phyloP scores from a whole-genome alignment of 35 echinoderm and acorn worm species.

The Chiridota heheva region DNA sequence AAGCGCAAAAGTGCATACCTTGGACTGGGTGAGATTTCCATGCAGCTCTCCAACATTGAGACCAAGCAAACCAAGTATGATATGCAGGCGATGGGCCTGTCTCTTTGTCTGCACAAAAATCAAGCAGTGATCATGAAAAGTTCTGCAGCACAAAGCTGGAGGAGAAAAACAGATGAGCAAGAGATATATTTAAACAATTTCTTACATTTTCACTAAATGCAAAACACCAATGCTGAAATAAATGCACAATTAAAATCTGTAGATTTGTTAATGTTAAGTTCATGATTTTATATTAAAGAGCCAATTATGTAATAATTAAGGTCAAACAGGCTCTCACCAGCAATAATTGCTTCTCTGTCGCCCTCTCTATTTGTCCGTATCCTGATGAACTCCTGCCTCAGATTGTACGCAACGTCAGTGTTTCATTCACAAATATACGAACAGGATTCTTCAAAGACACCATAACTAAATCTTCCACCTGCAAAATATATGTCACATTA shows the following conservation, averaged over 20 bases:
- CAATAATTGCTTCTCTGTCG: conserved; percentile 87
- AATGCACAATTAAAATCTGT: no score
- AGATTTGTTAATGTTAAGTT: no score
- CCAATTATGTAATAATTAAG: background rate
- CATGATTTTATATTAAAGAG: background rate
- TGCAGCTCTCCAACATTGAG: conserved; percentile 93
- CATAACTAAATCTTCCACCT: conserved; percentile 92
- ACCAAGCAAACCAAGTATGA: conserved; percentile 86
- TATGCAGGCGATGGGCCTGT: conserved; percentile 83
- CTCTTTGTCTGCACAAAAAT: conserved; percentile 99
- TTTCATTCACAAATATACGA: conserved; percentile 97
- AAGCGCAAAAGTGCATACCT: conserved; percentile 48
- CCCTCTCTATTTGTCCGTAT: conserved; percentile 78
- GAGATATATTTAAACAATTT: background rate
- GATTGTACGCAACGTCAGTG: conserved; percentile 96
- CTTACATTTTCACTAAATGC: background rate
- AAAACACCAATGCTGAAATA: background rate
- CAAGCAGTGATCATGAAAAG: conserved; percentile 96
- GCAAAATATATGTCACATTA: background rate
- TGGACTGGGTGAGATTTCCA: conserved; percentile 84
- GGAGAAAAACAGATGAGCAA: conserved; percentile 6
- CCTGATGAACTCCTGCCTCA: conserved; percentile 91
- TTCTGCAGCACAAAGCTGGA: conserved; percentile 87
- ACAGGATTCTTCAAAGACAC: conserved; percentile 95
- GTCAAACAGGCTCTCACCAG: conserved; percentile 53